A percentile compares a stretch with the other conserved stretches of the same genome.
These are phyloP conservation scores for Smittia sp. DNA, from an alignment of 2,888 invertebrate species.

Conservation along the genomic window DNA sequence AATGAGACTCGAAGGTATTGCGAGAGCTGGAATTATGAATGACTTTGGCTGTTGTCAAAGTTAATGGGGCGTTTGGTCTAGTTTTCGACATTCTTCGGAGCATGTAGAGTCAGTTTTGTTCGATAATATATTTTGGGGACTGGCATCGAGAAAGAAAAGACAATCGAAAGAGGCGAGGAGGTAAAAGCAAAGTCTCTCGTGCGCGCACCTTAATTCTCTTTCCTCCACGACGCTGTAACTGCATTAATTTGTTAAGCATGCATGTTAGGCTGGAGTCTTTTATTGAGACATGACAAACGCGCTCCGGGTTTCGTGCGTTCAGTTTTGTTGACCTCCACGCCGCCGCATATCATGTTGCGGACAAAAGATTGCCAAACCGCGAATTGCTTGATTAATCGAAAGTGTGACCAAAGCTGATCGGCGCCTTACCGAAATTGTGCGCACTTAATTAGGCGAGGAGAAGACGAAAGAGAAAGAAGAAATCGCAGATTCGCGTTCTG, in stretches of 20 bases:
- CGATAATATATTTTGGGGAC: background rate
- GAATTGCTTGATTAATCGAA: slow-evolving; percentile 12
- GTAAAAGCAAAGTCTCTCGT: slow-evolving; percentile 11
- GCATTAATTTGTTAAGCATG: slow-evolving; percentile 32
- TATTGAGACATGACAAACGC: background rate
- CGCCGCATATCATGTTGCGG: background rate
- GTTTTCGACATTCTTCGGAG: slow-evolving; percentile 9
- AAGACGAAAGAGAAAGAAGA: background rate
- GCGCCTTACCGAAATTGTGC: slow-evolving; percentile 6
- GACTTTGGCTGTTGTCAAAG: slow-evolving; percentile 10
- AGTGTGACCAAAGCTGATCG: background rate
- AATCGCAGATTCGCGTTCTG: background rate
- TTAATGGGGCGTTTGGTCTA: slow-evolving; percentile 40
- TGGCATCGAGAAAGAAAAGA: slow-evolving; percentile 13
- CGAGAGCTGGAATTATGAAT: background rate
- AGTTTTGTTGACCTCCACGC: background rate
- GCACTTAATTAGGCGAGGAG: background rate
- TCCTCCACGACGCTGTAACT: background rate
- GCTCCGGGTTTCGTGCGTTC: background rate
- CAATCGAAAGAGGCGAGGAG: slow-evolving; percentile 36
- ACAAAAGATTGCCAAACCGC: background rate
- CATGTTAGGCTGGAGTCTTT: background rate
- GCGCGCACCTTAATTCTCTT: slow-evolving; percentile 32
- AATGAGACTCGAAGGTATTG: background rate
- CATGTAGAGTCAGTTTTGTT: slow-evolving; percentile 3